Base-by-base conservation (phyloP, 2,113 vertebrate species). In the Malurus alboscapulatus region DNA sequence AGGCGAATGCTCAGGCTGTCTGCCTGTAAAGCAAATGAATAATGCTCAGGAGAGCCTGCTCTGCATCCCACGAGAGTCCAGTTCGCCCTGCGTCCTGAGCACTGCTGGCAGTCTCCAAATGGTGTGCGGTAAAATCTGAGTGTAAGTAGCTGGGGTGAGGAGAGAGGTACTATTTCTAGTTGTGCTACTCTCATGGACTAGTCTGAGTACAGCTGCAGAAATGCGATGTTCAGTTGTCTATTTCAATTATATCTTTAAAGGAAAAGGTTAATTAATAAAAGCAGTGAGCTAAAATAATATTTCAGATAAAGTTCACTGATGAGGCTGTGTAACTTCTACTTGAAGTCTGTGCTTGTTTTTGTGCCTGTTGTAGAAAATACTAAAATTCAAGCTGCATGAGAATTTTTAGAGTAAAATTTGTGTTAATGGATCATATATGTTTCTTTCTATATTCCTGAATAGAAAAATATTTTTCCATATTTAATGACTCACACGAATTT, bases 41-140 rank as follows among this genome's bases (percentile, higher is more conserved):
- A 30, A 32, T 29, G 30, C 50, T 82, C 16, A 42, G 57, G 76
- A n/a, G 45, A 75, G 55, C 13, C 20, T 53, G 63, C 42, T 65
- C 29, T 80, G 47, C 48, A 5, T 86, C 68, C 12, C 6, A 3
- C 12, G 10, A 5, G 32, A 75, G 40, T 21, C 63, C 29, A 22
- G 1, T 34, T 84, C 29, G 5, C 36, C 16, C 14, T 1, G 0
- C 25, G 5, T 16, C 32, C 47, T 8, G 4, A 24, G 48, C 20
- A 12, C 25, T 42, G 40, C 58, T 78, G 84, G 32, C 17, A 16
- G 57, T 21, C 32, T 90, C 10, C 10, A 36, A 30, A 47, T 1
- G 0, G 40, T 21, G 27, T 18, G 65, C 32, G 29, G 0, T 48
- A 45, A 65, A 30, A 88, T 29, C 24, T 18, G 38, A 54, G 42